phyloP scores from a whole-genome alignment of 2,888 invertebrate species.

The Xanthia icteritia region DNA sequence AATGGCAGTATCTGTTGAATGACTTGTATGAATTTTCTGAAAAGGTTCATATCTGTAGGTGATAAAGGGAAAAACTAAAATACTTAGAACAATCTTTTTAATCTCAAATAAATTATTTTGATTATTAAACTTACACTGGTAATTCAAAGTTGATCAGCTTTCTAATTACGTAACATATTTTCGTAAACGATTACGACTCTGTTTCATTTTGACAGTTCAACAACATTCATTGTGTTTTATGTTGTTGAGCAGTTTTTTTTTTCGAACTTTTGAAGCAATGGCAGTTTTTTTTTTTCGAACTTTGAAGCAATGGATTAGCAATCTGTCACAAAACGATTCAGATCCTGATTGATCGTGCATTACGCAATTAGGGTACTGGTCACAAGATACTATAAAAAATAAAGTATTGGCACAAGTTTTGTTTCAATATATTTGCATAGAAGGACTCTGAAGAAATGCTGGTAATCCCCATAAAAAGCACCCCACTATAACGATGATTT shows the following conservation, averaged over 20 bases:
- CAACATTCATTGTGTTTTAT: too few species aligned
- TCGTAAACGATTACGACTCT: too few species aligned
- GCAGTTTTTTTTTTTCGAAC: too few species aligned
- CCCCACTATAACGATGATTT: conserved; percentile 49
- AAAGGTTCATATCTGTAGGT: neutral
- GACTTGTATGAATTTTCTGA: neutral
- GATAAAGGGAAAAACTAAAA: conserved; percentile 12
- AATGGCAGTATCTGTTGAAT: neutral
- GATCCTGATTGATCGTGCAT: too few species aligned
- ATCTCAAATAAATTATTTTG: conserved; percentile 3
- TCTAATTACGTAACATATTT: too few species aligned
- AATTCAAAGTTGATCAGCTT: too few species aligned
- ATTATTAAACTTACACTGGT: neutral
- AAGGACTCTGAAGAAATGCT: neutral
- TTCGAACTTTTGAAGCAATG: too few species aligned
- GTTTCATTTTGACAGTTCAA: too few species aligned
- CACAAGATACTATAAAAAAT: conserved; percentile 5
- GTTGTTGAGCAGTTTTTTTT: too few species aligned
- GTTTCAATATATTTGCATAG: neutral
- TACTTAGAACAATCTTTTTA: neutral
- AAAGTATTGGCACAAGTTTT: neutral
- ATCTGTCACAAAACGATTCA: too few species aligned
- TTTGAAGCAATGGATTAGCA: too few species aligned
- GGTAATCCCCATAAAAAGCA: neutral
- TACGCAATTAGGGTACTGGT: neutral